Evolutionary conservation across 2,888 invertebrate genomes (phyloP).

Genomic region (Pollenia angustigena): DNA sequence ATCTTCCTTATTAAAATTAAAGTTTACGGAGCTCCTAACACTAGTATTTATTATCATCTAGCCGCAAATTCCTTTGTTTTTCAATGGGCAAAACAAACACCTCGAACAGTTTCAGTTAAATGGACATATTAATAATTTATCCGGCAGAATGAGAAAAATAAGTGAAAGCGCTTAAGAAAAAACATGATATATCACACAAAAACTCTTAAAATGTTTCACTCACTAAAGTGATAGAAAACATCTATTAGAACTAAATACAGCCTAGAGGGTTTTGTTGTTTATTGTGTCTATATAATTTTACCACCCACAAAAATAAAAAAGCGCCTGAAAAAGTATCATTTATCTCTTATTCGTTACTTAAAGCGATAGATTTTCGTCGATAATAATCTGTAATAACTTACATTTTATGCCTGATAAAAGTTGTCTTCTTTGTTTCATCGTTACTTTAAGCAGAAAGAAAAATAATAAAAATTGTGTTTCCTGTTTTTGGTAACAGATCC

Average conservation of each 20-base stretch:
- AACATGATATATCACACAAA: not conserved
- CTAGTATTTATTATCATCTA: too few relatives aligned
- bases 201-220: conserved; percentile 24
- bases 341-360: conserved; percentile 56
- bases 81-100: too few relatives aligned
- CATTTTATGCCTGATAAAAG: conserved; percentile 48
- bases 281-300: not conserved
- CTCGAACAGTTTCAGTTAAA: too few relatives aligned
- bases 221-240: conserved; percentile 6
- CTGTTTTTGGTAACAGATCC: conserved; percentile 31
- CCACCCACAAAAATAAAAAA: not conserved
- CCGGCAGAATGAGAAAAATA: conserved; percentile 2
- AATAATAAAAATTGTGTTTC: conserved; percentile 28
- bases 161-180: conserved; percentile 18
- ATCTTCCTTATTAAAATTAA: too few relatives aligned
- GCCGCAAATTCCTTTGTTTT: too few relatives aligned
- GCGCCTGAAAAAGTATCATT: conserved; percentile 12
- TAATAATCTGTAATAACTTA: conserved; percentile 49
- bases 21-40: too few relatives aligned
- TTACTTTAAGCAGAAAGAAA: conserved; percentile 22
- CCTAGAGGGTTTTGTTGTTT: not conserved
- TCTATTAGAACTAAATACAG: not conserved
- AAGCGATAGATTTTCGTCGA: conserved; percentile 48
- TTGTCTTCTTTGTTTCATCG: not conserved
- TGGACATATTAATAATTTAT: conserved; percentile 23